phyloP scores from a whole-genome alignment of 2,888 invertebrate species.

The Xestia xanthographa region DNA sequence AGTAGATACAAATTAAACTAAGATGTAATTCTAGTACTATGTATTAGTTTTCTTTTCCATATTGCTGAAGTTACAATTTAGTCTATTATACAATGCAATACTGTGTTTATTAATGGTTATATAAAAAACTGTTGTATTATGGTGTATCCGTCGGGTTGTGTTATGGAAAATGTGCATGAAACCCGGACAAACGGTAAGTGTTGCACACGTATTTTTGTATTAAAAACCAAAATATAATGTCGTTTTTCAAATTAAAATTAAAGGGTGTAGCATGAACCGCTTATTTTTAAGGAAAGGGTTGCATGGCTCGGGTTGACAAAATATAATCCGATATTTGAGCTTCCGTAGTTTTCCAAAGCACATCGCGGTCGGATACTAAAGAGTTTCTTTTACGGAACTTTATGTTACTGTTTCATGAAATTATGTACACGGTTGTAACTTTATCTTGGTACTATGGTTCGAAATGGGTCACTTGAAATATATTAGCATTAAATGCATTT shows the following conservation, averaged over 20 bases:
- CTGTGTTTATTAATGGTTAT: slow-evolving; percentile 80
- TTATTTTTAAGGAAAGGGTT: slow-evolving; percentile 72
- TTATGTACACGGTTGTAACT: slow-evolving; percentile 76
- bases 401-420: slow-evolving; percentile 75
- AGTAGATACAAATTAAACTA: not conserved
- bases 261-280: slow-evolving; percentile 78
- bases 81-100: slow-evolving; percentile 71
- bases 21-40: not conserved
- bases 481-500: slow-evolving; percentile 56
- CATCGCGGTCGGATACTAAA: slow-evolving; percentile 80
- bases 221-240: slow-evolving; percentile 59
- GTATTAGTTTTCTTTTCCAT: slow-evolving; percentile 13
- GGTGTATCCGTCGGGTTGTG: slow-evolving; percentile 87
- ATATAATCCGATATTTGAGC: slow-evolving; percentile 58
- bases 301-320: slow-evolving; percentile 65
- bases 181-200: slow-evolving; percentile 80
- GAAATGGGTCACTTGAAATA: slow-evolving; percentile 59
- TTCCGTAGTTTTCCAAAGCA: slow-evolving; percentile 84
- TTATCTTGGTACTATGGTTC: slow-evolving; percentile 75
- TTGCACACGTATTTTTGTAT: slow-evolving; percentile 71
- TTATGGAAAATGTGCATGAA: slow-evolving; percentile 88
- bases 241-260: slow-evolving; percentile 50
- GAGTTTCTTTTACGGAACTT: slow-evolving; percentile 63
- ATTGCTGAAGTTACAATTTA: slow-evolving; percentile 57
- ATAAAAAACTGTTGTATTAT: slow-evolving; percentile 78